Evolutionary conservation across 2,113 vertebrate species (phyloP), one percentile per base, ranked within the genome.

Genomic region (Nyctibius bracteatus): DNA sequence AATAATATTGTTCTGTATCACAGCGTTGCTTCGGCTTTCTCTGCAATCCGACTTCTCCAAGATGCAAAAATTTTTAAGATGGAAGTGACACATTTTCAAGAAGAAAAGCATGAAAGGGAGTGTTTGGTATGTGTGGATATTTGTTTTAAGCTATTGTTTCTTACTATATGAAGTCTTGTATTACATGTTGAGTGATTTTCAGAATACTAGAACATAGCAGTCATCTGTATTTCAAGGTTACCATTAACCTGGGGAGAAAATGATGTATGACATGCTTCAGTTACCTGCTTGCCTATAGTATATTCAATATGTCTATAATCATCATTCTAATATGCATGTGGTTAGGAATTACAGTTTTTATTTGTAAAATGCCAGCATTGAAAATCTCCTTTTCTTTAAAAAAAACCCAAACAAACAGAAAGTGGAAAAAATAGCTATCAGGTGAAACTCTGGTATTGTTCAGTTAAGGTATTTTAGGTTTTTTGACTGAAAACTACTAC

Each of bases 41-140:
- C 99, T 83, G 97, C 98, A 43, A 96, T 99, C 92, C 96, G 72
- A 90, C 97, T 99, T 78, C 98, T 99, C 70, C 98, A 99, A 94
- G 98, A 98, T 22, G 98, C 98, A 65, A 97, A 98, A 84, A 70
- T 98, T 81, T 98, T 98, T 81, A 92, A 92, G n/a, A 66, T 62
- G 63, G 92, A 97, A 9, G 5, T 7, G 39, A 35, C 22, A 28
- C 39, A 19, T 47, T 88, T 78, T 68, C 71, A 73, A 51, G 44
- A 88, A 67, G 44, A 75, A 86, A 79, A 14, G 18, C 31, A 92
- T 77, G 95, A 35, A 85, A 44, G 12, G 31, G 28, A 33, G 25
- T 14, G 22, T 81, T 96, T 7, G 73, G 98, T 98, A 98, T 44
- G 96, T 97, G 71, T 88, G 51, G 51, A 41, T 87, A 57, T 91